phyloP scores from a whole-genome alignment of 2,888 invertebrate species.

The Noctua fimbriata region DNA sequence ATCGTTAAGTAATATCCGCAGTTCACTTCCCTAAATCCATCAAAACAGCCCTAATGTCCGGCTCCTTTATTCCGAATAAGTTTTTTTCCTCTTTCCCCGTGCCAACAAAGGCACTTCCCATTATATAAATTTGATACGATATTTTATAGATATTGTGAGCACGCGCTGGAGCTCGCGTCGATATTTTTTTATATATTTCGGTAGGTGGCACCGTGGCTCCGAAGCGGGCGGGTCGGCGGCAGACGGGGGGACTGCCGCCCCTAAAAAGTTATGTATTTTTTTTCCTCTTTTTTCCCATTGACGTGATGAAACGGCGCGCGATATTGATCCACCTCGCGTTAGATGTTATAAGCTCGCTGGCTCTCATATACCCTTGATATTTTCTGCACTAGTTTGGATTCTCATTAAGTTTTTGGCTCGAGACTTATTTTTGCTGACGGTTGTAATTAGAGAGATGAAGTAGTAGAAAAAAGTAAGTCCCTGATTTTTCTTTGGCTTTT shows the following conservation, averaged over 20 bases:
- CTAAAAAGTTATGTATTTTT: slow-evolving; percentile 91
- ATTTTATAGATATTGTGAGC: slow-evolving; percentile 86
- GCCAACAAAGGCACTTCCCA: slow-evolving; percentile 84
- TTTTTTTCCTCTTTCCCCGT: slow-evolving; percentile 80
- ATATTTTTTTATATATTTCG: slow-evolving; percentile 82
- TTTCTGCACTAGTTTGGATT: slow-evolving; percentile 55
- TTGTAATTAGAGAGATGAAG: slow-evolving; percentile 34
- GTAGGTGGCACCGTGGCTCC: slow-evolving; percentile 74
- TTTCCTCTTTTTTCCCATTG: slow-evolving; percentile 89
- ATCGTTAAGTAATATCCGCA: slow-evolving; percentile 62
- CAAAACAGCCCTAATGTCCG: slow-evolving; percentile 77
- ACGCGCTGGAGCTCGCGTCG: slow-evolving; percentile 82
- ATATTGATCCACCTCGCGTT: slow-evolving; percentile 85
- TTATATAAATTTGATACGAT: slow-evolving; percentile 88
- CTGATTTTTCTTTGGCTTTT: slow-evolving; percentile 24
- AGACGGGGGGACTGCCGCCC: slow-evolving; percentile 82
- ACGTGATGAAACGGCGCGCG: slow-evolving; percentile 88
- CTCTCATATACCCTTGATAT: slow-evolving; percentile 54
- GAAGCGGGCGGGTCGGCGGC: slow-evolving; percentile 63
- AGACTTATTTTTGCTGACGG: slow-evolving; percentile 47
- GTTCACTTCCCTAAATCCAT: slow-evolving; percentile 71
- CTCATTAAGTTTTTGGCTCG: slow-evolving; percentile 48
- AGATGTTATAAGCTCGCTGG: slow-evolving; percentile 62
- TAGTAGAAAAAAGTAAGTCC: slow-evolving; percentile 7
- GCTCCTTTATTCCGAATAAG: slow-evolving; percentile 76